Conservation (phyloP, 2,888 invertebrate species). For the Agrochola lychnidis region DNA sequence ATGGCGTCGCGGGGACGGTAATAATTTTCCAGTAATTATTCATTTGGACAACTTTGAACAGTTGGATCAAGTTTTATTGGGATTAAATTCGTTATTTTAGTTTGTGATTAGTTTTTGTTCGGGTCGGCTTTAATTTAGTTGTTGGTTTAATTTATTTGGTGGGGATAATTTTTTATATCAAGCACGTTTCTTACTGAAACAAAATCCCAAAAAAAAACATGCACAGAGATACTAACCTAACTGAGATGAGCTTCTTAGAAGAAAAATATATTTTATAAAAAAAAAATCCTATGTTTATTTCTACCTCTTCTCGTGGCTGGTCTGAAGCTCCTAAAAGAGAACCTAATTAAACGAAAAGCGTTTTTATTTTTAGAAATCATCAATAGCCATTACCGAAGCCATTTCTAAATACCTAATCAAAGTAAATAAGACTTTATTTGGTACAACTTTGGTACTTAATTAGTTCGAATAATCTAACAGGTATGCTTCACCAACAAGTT, state of each 20-base stretch:
- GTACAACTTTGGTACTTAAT: not conserved
- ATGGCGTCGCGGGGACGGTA: constrained; percentile 80
- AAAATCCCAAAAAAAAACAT: not conserved
- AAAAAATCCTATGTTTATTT: accelerated
- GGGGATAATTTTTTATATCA: not conserved
- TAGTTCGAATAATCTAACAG: constrained; percentile 20
- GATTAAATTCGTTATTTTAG: constrained; percentile 67
- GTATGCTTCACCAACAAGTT: constrained; percentile 43
- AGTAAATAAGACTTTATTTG: not conserved
- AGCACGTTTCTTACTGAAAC: not conserved
- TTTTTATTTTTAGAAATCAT: not conserved
- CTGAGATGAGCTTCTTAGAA: not conserved
- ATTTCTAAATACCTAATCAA: not conserved
- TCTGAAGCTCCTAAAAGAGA: not conserved
- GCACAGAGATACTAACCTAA: not conserved
- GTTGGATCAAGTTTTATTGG: constrained; percentile 77
- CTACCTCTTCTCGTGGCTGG: not conserved
- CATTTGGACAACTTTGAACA: constrained; percentile 81
- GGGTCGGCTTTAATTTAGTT: constrained; percentile 32
- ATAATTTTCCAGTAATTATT: constrained; percentile 87
- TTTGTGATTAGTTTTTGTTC: constrained; percentile 64
- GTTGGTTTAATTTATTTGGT: constrained; percentile 16
- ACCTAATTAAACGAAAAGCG: too few relatives aligned
- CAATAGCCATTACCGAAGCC: not conserved
- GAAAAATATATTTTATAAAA: too few relatives aligned